Evolutionary conservation across 2,113 vertebrate genomes (phyloP), one percentile per base, ranked within the genome.

Genomic region (Anhinga rufa): DNA sequence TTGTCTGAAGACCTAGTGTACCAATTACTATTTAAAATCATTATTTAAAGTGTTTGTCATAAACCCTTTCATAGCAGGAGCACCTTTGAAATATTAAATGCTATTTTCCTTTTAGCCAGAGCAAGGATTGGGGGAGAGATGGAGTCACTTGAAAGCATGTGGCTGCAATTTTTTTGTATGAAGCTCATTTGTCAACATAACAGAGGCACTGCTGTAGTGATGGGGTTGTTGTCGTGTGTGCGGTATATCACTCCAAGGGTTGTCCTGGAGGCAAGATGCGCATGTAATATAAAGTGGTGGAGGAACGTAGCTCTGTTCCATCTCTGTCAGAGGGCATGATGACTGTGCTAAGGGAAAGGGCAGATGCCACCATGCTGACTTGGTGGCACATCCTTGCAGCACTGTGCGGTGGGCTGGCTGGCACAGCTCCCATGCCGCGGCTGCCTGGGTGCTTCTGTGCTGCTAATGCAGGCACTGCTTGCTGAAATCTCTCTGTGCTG

Each of bases 151-250:
- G 26, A 82, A 97, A 96, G 85, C 62, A 54, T 8, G 84, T 90
- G 75, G 54, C 81, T 95, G 77, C 90, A 68, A 8, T 94, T 97
- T 90, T 90, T 8, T 44, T 38, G 75, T 71, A 9, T 49, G 80
- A 69, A 91, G 58, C 95, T 98, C 93, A 88, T 98, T 97, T 98
- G 85, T 98, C 95, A 98, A 10, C 2, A 5, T 94, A 96, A 98
- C 65, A 92, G 92, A 93, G 88, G 89, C 32, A 24, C 57, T 81
- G 62, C 89, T 96, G 74, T 80, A 19, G 74, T 46, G 77, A 80
- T 38, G 74, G 87, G 77, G 54, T 42, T 19, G 91, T 88, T 51
- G 93, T 83, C 2, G 0, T 29, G 72, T 82, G 48, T 55, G 71
- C 70, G 64, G 65, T 84, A 6, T 32, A 34, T 94, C 92, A 49